Conservation (phyloP, 2,888 invertebrate genomes). For the Agrenia bidenticulata region DNA sequence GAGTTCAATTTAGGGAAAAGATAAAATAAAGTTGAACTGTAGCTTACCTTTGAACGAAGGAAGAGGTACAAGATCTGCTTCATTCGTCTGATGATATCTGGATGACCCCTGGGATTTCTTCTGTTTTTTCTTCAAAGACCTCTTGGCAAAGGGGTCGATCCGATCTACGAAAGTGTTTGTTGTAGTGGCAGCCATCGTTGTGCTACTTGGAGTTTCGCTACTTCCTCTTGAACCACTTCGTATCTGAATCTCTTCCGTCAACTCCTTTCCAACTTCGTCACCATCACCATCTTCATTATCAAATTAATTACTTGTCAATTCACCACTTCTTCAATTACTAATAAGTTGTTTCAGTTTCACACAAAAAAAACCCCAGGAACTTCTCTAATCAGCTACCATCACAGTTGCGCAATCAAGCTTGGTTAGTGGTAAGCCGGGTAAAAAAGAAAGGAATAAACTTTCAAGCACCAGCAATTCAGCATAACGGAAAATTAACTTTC, state of each 20-base stretch:
- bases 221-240: slow-evolving; percentile 34
- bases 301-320: too few relatives aligned
- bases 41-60: slow-evolving; percentile 90
- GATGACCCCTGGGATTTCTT: slow-evolving; percentile 99
- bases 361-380: too few relatives aligned
- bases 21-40: too few relatives aligned
- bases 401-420: too few relatives aligned
- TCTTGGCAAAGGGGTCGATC: slow-evolving; percentile 98
- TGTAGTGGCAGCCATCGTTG: slow-evolving; percentile 53
- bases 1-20: too few relatives aligned
- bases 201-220: slow-evolving; percentile 29
- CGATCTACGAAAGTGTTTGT: slow-evolving; percentile 87
- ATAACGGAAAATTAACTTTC: too few relatives aligned
- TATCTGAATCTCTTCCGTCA: slow-evolving; percentile 41
- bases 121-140: slow-evolving; percentile 96
- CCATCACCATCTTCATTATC: slow-evolving; percentile 33
- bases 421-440: too few relatives aligned
- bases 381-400: too few relatives aligned
- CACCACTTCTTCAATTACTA: too few relatives aligned
- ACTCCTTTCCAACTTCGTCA: slow-evolving; percentile 44
- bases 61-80: slow-evolving; percentile 93
- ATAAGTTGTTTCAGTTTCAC: too few relatives aligned
- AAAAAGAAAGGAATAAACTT: too few relatives aligned
- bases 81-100: slow-evolving; percentile 95
- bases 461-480: too few relatives aligned